phyloP scores from a whole-genome alignment of 2,888 invertebrate genomes.

The Synanthedon formicaeformis region DNA sequence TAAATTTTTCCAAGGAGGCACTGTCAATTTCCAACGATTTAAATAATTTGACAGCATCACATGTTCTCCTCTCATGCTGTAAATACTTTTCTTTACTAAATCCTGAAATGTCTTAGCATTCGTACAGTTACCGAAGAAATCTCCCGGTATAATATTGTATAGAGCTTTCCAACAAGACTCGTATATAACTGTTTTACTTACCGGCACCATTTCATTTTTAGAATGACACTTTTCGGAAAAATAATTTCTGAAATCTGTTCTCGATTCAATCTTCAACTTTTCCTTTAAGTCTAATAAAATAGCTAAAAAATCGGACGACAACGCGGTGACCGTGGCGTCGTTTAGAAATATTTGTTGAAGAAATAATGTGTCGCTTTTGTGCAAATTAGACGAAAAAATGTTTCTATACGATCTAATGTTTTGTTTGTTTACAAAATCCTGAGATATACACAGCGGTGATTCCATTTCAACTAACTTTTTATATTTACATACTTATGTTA shows the following conservation, averaged over 20 bases:
- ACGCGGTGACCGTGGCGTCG: conserved; percentile 19
- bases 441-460: conserved; percentile 34
- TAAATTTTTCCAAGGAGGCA: conserved; percentile 29
- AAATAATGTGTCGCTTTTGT: conserved; percentile 26
- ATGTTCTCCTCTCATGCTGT: conserved; percentile 53
- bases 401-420: conserved; percentile 47
- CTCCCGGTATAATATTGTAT: conserved; percentile 36
- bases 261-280: conserved; percentile 29
- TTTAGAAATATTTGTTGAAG: conserved; percentile 24
- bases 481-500: background rate
- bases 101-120: conserved; percentile 43
- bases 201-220: conserved; percentile 15
- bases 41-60: conserved; percentile 24
- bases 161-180: conserved; percentile 29
- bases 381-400: conserved; percentile 27
- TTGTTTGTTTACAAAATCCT: conserved; percentile 51
- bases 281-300: conserved; percentile 23
- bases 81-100: conserved; percentile 29
- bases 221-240: conserved; percentile 15
- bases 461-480: conserved; percentile 16
- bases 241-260: conserved; percentile 39
- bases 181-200: conserved; percentile 35
- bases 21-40: conserved; percentile 37
- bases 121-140: conserved; percentile 33
- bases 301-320: conserved; percentile 20